Conservation (phyloP, 1,140 invertebrate species). For the Ridgeia piscesae region DNA sequence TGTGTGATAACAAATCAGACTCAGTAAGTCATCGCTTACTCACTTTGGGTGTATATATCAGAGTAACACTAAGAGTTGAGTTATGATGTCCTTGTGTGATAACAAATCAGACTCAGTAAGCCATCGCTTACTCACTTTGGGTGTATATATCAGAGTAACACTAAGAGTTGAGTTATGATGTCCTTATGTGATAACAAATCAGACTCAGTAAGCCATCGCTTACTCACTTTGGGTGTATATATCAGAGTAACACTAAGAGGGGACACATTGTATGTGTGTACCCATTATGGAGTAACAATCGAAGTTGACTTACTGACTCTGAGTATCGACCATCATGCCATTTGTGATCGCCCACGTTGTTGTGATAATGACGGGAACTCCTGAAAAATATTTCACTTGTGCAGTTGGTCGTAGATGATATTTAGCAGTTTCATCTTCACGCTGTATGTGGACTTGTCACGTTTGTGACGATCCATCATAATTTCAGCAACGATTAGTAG, state of each 20-base stretch:
- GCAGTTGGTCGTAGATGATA: background rate
- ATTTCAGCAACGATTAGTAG: background rate
- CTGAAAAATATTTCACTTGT: constrained; percentile 34
- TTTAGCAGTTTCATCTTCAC: background rate
- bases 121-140: too few relatives aligned
- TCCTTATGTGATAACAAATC: background rate
- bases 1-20: too few relatives aligned
- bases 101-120: too few relatives aligned
- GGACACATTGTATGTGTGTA: background rate
- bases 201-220: background rate
- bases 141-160: too few relatives aligned
- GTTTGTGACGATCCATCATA: background rate
- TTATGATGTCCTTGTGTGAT: too few relatives aligned
- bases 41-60: too few relatives aligned
- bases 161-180: too few relatives aligned
- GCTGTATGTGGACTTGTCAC: too few relatives aligned
- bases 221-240: background rate
- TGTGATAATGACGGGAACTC: constrained; percentile 71
- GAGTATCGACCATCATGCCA: constrained; percentile 43
- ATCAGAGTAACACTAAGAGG: background rate
- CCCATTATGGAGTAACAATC: background rate
- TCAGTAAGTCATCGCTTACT: too few relatives aligned
- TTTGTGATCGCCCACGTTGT: constrained; percentile 72
- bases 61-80: too few relatives aligned
- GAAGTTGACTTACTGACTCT: background rate